Evolutionary conservation across 2,797 vertebrate species (phyloP), one percentile per base, ranked within the genome.

Genomic region (Adelosebastes latens): DNA sequence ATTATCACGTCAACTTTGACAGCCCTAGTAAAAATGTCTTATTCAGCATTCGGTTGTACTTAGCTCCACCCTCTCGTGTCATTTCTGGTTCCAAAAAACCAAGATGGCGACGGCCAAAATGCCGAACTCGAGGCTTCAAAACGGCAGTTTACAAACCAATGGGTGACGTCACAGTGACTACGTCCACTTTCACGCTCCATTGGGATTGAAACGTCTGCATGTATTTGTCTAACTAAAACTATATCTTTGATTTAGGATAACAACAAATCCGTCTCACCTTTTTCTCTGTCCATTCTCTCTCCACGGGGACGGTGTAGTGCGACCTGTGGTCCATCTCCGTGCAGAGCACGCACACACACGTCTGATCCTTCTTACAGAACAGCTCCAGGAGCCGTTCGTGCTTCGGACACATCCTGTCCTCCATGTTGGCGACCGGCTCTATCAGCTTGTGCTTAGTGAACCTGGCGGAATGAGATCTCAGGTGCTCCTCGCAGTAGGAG

Each of bases 361-460:
- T 91, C 89, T 96, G 95, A 55, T 96, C 96, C 75, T 94, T 96
- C 93, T 95, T 96, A 46, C 96, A 96, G 91, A 95, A 96, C 2
- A 96, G 92, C 90, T 96, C 96, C 93, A 96, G 86, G 20, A 96
- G 93, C 60, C 96, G 76, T 58, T 96, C 89, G 3, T 96, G 96
- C 62, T 94, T 96, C 0, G 90, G 94, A 39, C 96, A 96, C 96
- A 96, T 96, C 69, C 96, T 85, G 86, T 96, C 96, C 88, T 95
- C 94, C 91, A 96, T 95, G 90, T 96, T 96, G 8, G 93, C 93
- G 0, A 96, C 95, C 0, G 96, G 96, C 69, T 95, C 92, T 1
- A 96, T 96, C 81, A 96, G 90, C 90, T 95, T 95, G 93, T 96
- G 96, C 87, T 96, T 96, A 66, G 96, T 95, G 88, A 96, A 96